phyloP scores from a whole-genome alignment of 2,888 invertebrate genomes.

The Agapostemon virescens region DNA sequence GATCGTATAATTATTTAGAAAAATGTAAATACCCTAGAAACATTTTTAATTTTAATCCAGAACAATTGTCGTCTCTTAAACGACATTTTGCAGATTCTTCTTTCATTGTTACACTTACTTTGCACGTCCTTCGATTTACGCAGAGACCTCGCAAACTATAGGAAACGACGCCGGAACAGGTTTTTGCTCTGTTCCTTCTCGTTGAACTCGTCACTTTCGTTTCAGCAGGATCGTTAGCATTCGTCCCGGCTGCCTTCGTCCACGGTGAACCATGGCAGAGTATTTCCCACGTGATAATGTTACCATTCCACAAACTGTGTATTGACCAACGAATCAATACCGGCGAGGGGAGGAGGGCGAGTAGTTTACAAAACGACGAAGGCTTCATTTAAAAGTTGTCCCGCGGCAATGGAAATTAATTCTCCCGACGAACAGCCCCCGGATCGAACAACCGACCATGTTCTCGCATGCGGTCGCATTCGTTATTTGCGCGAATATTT shows the following conservation, averaged over 20 bases:
- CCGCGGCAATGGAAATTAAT: constrained; percentile 65
- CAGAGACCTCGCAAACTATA: neutral
- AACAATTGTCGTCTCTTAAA: neutral
- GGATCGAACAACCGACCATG: constrained; percentile 56
- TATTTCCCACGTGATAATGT: constrained; percentile 1
- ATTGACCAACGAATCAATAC: constrained; percentile 6
- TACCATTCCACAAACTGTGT: neutral
- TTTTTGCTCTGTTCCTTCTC: neutral
- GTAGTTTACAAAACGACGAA: constrained; percentile 24
- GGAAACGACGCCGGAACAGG: neutral
- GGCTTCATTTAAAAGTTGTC: constrained; percentile 46
- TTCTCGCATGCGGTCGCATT: constrained; percentile 32
- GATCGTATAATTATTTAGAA: neutral
- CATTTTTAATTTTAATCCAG: neutral
- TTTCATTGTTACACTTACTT: neutral
- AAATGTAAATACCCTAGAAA: neutral
- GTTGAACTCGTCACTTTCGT: neutral
- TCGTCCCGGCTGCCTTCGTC: neutral
- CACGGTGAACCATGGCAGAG: too few relatives aligned
- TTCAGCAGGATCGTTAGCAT: neutral
- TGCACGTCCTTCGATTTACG: neutral
- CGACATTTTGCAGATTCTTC: neutral
- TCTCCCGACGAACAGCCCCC: constrained; percentile 57
- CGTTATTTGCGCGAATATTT: constrained; percentile 60
- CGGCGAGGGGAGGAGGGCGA: neutral